phyloP scores from a whole-genome alignment of 2,888 invertebrate species.

The Thymelicus acteon region DNA sequence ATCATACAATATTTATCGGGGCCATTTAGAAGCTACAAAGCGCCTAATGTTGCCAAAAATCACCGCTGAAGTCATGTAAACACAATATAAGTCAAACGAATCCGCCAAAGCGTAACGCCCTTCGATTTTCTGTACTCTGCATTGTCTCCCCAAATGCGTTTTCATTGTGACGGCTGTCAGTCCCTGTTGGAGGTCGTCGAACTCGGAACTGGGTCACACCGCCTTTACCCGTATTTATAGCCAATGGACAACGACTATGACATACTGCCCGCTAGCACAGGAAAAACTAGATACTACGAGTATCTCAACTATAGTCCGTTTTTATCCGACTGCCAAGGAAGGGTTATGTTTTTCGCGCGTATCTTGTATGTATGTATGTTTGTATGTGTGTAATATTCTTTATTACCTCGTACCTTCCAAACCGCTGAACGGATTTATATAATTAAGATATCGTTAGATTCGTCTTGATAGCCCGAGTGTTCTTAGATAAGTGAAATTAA shows the following conservation, averaged over 20 bases:
- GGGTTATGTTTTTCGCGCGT: no score
- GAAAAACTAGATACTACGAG: conserved; percentile 2
- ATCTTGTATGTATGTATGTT: no score
- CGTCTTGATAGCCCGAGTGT: no score
- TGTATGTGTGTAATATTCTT: no score
- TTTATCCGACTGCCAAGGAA: no score
- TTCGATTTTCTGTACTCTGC: conserved; percentile 38
- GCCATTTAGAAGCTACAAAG: no score
- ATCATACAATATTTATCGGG: no score
- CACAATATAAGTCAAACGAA: conserved; percentile 1
- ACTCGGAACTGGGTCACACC: conserved; percentile 60
- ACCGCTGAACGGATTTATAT: no score
- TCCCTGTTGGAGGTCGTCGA: conserved; percentile 53
- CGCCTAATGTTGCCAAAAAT: conserved; percentile 18
- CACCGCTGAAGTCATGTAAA: conserved; percentile 25
- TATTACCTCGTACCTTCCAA: no score
- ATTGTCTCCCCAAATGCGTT: conserved; percentile 39
- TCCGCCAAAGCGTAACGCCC: conserved; percentile 35
- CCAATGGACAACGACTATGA: conserved; percentile 35
- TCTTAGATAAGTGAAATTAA: no score
- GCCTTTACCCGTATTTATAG: conserved; percentile 64
- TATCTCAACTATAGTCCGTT: not conserved
- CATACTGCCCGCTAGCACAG: conserved; percentile 22
- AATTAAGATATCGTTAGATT: no score
- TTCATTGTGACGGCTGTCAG: conserved; percentile 32